Base-by-base conservation (phyloP, 2,113 vertebrate genomes). In the Phaethon lepturus region DNA sequence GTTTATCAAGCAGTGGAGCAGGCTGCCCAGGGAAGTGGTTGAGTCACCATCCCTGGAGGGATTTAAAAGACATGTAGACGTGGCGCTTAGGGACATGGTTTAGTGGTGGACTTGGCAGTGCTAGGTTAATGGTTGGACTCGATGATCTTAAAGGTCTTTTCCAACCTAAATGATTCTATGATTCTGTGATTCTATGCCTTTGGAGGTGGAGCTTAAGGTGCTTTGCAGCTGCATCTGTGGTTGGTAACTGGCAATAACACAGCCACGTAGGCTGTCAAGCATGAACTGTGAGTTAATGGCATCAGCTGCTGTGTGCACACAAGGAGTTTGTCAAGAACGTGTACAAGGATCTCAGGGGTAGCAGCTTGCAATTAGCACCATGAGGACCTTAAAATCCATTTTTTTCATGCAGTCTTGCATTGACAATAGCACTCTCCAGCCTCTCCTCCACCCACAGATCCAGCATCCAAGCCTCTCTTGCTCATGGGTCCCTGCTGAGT, bases 381-480 rank as follows among this genome's bases (percentile, higher is more conserved):
- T 13, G 6, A 62, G 8, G 25, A 80, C 18, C 24, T 35, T 52
- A 40, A 71, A 71, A 52, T 4, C 22, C 35, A 5, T 28, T 69
- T 11, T 68, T 77, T 19, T 24, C 9, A 40, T 31, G 50, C 14
- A 50, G 17, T 35, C 44, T 74, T 35, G 12, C 20, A 8, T 35
- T 47, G 42, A n/a, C 1, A 5, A 33, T 38, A 55, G 15, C 9
- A 7, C 7, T 26, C 13, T 13, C 19, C 23, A 73, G 15, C 18
- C 7, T 55, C 14, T 82, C 3, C 10, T 62, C 29, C 16, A 73
- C 9, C 7, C 0, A 0, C 14, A 17, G 13, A 12, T 50, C 19
- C n/a, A 50, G 12, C 25, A 35, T 64, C 20, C 17, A 56, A 7
- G 38, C 20, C 42, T 63, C 10, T 55, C 38, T 11, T 2, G 3